Evolutionary conservation across 23 tunicate genomes (phyloP).

Genomic region (Corella eumyota): DNA sequence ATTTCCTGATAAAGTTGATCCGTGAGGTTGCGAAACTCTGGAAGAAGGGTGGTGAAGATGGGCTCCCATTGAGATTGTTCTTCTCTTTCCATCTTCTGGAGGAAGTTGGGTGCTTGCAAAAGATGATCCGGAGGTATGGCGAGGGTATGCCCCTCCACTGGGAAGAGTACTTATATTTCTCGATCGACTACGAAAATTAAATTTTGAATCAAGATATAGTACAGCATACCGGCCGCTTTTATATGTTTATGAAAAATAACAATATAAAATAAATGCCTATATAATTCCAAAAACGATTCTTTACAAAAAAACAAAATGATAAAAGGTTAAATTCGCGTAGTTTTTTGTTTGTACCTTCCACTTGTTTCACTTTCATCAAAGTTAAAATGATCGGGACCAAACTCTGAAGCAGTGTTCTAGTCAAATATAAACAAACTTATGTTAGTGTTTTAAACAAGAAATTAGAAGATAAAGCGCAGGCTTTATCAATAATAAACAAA

Average conservation of each 20-base stretch:
- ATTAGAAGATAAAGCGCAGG: not conserved
- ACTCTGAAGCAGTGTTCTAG: conserved; percentile 25
- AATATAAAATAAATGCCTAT: too few relatives aligned
- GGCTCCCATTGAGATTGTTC: conserved; percentile 65
- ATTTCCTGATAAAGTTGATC: too few relatives aligned
- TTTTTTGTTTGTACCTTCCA: conserved; percentile 16
- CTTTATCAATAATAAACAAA: too few relatives aligned
- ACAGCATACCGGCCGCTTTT: not conserved
- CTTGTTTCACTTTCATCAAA: conserved; percentile 32
- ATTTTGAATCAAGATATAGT: not conserved
- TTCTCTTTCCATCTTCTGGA: conserved; percentile 3
- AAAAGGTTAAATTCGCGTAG: not conserved
- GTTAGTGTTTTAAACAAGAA: not conserved
- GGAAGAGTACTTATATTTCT: conserved; percentile 34
- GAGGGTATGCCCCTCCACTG: conserved; percentile 18
- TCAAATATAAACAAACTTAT: not conserved
- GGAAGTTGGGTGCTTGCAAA: conserved; percentile 14
- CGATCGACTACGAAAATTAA: conserved; percentile 20
- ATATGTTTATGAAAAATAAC: too few relatives aligned
- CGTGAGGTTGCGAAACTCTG: too few relatives aligned
- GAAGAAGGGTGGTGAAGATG: conserved; percentile 20
- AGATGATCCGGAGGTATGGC: conserved; percentile 29
- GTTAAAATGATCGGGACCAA: conserved; percentile 20
- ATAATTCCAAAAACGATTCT: not conserved
- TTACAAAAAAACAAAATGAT: not conserved